Conservation (phyloP, 2,113 vertebrate species). For the Synchiropus splendidus region DNA sequence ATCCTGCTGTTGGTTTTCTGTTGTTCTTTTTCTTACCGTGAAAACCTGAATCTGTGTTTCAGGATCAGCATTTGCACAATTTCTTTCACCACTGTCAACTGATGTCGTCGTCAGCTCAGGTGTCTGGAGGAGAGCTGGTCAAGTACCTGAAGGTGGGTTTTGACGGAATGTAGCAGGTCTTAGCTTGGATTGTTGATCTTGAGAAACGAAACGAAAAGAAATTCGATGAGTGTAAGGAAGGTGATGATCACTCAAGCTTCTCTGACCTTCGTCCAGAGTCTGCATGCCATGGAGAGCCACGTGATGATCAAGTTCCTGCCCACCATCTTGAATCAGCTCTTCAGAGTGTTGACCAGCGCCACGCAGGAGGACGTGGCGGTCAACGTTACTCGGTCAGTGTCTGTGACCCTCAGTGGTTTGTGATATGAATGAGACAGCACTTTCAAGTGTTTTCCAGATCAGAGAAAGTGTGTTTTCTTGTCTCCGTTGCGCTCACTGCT, state of each 20-base stretch:
- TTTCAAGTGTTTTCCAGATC: too few species aligned
- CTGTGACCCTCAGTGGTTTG: neutral
- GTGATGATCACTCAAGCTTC: too few species aligned
- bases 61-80: slow-evolving; percentile 98
- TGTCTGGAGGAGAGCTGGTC: slow-evolving; percentile 81
- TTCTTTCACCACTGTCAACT: slow-evolving; percentile 95
- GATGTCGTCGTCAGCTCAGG: slow-evolving; percentile 69
- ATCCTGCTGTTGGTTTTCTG: too few species aligned
- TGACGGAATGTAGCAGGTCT: too few species aligned
- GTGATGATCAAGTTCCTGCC: slow-evolving; percentile 97
- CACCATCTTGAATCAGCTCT: slow-evolving; percentile 91
- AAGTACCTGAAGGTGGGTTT: slow-evolving; percentile 89
- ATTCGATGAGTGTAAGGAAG: too few species aligned
- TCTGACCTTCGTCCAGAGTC: slow-evolving; percentile 63
- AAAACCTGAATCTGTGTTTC: slow-evolving; percentile 12
- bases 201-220: too few species aligned
- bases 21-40: neutral
- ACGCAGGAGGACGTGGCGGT: slow-evolving; percentile 92
- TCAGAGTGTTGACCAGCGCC: slow-evolving; percentile 86
- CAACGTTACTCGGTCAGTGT: slow-evolving; percentile 85
- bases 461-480: too few species aligned
- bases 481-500: too few species aligned
- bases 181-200: too few species aligned
- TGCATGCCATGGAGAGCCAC: slow-evolving; percentile 94
- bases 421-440: too few species aligned